phyloP scores from a whole-genome alignment of 2,888 invertebrate genomes.

The Trisateles emortualis region DNA sequence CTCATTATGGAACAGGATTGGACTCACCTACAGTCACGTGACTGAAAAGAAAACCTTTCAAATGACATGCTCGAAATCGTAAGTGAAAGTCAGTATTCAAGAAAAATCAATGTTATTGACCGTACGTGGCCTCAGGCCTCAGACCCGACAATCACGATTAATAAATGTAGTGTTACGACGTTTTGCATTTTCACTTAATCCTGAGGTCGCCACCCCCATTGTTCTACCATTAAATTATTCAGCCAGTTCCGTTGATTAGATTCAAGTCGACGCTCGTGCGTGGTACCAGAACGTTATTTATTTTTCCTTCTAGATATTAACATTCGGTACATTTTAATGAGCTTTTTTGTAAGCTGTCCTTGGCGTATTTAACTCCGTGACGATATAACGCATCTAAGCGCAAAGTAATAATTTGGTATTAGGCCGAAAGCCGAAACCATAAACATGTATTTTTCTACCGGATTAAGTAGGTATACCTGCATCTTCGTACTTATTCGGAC shows the following conservation, averaged over 20 bases:
- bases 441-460: too few relatives aligned
- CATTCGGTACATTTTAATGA: not conserved
- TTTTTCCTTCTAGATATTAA: not conserved
- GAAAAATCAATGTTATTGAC: conserved; percentile 11
- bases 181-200: conserved; percentile 40
- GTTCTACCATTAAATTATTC: conserved; percentile 41
- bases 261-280: conserved; percentile 9
- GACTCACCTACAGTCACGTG: too few relatives aligned
- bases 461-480: too few relatives aligned
- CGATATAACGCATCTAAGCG: too few relatives aligned
- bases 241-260: conserved; percentile 11
- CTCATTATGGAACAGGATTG: too few relatives aligned
- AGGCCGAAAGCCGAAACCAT: too few relatives aligned
- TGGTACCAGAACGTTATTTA: conserved; percentile 3
- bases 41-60: too few relatives aligned
- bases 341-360: too few relatives aligned
- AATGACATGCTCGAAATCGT: not conserved
- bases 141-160: too few relatives aligned
- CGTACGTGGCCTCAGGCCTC: conserved; percentile 7
- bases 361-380: not conserved
- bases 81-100: not conserved
- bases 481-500: too few relatives aligned
- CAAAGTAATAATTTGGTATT: too few relatives aligned
- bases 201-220: conserved; percentile 42
- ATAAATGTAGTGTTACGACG: conserved; percentile 16